These are phyloP conservation scores for Diaphora mendica DNA, from an alignment of 2,888 invertebrate species.

Conservation along the genomic window DNA sequence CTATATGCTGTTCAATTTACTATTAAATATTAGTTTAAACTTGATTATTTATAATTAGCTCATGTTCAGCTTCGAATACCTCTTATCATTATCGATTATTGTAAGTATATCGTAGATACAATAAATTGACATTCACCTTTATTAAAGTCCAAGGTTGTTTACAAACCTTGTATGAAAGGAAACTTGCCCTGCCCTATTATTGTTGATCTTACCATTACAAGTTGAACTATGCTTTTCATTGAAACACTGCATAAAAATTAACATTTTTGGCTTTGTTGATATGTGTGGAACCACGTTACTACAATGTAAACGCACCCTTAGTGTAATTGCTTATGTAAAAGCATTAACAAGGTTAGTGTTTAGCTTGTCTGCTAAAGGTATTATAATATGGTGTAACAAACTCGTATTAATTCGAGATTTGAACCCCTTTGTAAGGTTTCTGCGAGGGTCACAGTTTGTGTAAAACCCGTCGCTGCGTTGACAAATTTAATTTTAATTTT, in stretches of 20 bases:
- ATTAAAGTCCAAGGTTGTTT: conserved; percentile 9
- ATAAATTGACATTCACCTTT: not conserved
- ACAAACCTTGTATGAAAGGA: not conserved
- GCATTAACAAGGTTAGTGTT: not conserved
- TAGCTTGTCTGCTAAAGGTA: conserved; percentile 24
- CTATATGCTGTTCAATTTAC: not conserved
- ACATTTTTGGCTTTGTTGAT: not conserved
- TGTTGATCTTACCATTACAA: not conserved
- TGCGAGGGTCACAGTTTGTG: conserved; percentile 42
- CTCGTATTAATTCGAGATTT: conserved; percentile 41
- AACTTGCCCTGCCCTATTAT: conserved; percentile 3
- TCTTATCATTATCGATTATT: not conserved
- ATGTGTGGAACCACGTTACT: not conserved
- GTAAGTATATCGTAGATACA: not conserved
- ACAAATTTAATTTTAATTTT: not conserved
- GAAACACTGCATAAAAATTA: not conserved
- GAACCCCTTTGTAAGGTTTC: conserved; percentile 51
- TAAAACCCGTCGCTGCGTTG: conserved; percentile 12
- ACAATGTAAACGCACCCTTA: not conserved
- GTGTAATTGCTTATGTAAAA: not conserved
- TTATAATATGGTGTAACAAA: conserved; percentile 29
- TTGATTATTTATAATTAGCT: not conserved
- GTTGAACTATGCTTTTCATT: conserved; percentile 6
- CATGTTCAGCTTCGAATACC: not conserved
- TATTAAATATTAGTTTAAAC: not conserved